phyloP scores from a whole-genome alignment of 2,113 vertebrate genomes.

The Meriones unguiculatus region DNA sequence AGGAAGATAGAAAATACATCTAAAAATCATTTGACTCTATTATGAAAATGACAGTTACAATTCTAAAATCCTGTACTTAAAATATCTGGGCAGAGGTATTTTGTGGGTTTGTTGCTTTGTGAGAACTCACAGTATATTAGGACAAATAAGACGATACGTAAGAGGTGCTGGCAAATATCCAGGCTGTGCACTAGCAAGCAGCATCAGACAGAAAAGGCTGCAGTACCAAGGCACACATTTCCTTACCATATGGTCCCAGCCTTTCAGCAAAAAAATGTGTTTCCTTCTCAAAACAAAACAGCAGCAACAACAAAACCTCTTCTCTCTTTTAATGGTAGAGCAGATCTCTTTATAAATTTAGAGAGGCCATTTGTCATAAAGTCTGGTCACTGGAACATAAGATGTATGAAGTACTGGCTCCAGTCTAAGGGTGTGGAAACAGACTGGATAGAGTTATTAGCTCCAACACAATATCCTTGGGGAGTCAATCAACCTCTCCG shows the following conservation, averaged over 20 bases:
- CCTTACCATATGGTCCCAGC: slow-evolving; percentile 69
- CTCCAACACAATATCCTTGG: neutral
- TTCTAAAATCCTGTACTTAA: slow-evolving; percentile 55
- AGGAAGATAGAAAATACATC: slow-evolving; percentile 63
- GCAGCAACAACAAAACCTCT: neutral
- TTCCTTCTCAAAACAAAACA: slow-evolving; percentile 51
- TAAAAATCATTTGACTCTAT: slow-evolving; percentile 62
- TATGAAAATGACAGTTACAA: slow-evolving; percentile 61
- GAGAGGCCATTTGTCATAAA: slow-evolving; percentile 50
- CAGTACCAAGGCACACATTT: slow-evolving; percentile 48
- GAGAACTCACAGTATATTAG: slow-evolving; percentile 51
- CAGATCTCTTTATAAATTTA: slow-evolving; percentile 62
- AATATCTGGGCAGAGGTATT: slow-evolving; percentile 63
- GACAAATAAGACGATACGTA: slow-evolving; percentile 63
- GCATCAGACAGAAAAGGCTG: slow-evolving; percentile 42
- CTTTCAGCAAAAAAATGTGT: slow-evolving; percentile 70
- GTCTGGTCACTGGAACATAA: neutral
- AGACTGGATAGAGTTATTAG: neutral
- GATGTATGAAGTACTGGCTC: neutral
- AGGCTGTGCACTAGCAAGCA: slow-evolving; percentile 65
- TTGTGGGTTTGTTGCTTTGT: slow-evolving; percentile 30
- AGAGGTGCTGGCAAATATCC: slow-evolving; percentile 61
- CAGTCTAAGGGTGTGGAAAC: neutral
- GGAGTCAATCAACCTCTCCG: neutral
- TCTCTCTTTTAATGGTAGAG: slow-evolving; percentile 30